These are phyloP conservation scores for Scaptomyza tumidula DNA, from an alignment of 2,888 invertebrate genomes.

Conservation along the genomic window DNA sequence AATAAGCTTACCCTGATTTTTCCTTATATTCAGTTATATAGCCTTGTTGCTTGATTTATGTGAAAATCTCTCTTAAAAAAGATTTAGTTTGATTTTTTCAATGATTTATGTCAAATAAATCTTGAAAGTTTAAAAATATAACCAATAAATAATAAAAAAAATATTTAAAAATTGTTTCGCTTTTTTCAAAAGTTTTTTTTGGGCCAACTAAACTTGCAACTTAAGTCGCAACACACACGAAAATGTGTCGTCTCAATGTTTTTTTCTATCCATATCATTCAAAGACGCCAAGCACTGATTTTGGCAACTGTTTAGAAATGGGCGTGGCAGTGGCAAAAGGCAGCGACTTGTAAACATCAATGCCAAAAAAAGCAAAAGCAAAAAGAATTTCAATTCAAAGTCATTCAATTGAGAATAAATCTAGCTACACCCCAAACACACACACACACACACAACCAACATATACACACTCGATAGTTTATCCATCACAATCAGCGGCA, in stretches of 20 bases:
- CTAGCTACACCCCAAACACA: conserved; percentile 9
- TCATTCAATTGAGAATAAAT: conserved; percentile 64
- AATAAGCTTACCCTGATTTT: not conserved
- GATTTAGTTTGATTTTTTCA: too few species aligned
- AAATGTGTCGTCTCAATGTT: conserved; percentile 5
- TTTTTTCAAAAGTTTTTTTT: too few species aligned
- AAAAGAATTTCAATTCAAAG: conserved; percentile 68
- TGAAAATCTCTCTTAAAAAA: too few species aligned
- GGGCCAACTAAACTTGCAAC: not conserved
- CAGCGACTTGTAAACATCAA: conserved; percentile 45
- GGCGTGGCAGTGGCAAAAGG: conserved; percentile 50
- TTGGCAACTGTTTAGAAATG: conserved; percentile 48
- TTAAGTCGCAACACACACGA: not conserved
- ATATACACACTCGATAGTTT: conserved; percentile 58
- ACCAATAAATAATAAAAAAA: too few species aligned
- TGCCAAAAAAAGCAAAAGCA: conserved; percentile 58
- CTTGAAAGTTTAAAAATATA: too few species aligned
- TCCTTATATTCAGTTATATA: conserved; percentile 17
- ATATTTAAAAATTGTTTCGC: too few species aligned
- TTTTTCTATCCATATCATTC: conserved; percentile 32
- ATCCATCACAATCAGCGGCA: conserved; percentile 79
- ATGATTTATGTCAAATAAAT: too few species aligned
- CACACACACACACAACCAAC: not conserved
- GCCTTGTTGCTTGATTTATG: conserved; percentile 38
- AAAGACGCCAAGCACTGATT: conserved; percentile 38